Evolutionary conservation across 2,797 vertebrate species (phyloP).

Genomic region (Acropternis orthonyx): DNA sequence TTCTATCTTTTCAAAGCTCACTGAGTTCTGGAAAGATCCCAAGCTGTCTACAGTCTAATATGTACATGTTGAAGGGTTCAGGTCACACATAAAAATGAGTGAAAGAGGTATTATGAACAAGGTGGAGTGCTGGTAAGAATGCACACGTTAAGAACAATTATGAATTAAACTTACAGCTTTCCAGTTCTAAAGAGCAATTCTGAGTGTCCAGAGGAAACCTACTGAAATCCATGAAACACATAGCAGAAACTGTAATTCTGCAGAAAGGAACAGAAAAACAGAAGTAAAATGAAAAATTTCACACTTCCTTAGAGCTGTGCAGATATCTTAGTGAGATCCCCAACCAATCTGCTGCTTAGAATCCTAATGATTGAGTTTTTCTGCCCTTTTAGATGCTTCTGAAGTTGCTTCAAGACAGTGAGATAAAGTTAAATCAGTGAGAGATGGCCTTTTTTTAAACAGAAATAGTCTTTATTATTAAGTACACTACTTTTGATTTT

Average conservation of each 20-base stretch:
- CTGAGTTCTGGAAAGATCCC: background rate
- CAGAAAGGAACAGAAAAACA: conserved; percentile 40
- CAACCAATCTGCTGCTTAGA: background rate
- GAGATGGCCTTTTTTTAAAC: background rate
- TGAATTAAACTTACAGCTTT: conserved; percentile 89
- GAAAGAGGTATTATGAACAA: background rate
- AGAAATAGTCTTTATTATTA: background rate
- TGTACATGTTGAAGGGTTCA: background rate
- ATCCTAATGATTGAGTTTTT: background rate
- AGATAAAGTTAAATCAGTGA: background rate
- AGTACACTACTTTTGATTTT: background rate
- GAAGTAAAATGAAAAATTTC: background rate
- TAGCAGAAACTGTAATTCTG: conserved; percentile 91
- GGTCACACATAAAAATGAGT: background rate
- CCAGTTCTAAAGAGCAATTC: conserved; percentile 91
- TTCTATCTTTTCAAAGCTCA: background rate
- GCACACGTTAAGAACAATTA: background rate
- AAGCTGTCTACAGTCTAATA: background rate
- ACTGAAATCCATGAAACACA: conserved; percentile 94
- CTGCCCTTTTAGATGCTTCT: background rate
- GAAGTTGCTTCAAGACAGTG: background rate
- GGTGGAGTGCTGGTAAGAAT: background rate
- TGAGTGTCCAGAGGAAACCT: conserved; percentile 93
- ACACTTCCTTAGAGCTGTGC: background rate
- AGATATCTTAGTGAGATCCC: background rate